These are phyloP conservation scores for Gopherus evgoodei DNA, from an alignment of 2,113 vertebrate genomes.

Conservation along the genomic window DNA sequence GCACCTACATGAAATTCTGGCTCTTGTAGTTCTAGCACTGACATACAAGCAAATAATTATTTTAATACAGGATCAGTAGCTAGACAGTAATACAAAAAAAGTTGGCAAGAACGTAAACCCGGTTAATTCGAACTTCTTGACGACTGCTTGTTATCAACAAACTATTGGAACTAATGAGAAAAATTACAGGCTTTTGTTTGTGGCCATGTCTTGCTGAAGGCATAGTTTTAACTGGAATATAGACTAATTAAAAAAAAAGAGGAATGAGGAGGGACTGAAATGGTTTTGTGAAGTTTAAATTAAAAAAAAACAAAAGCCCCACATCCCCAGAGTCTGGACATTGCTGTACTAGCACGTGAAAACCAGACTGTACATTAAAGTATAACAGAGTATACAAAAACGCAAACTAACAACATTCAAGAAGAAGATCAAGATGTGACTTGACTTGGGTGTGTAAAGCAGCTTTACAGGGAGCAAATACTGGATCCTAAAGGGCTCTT, in stretches of 20 bases:
- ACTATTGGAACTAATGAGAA: slow-evolving; percentile 28
- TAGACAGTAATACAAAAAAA: slow-evolving; percentile 72
- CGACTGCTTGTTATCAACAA: slow-evolving; percentile 75
- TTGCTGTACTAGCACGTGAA: not conserved
- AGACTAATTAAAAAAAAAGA: not conserved
- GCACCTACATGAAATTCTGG: slow-evolving; percentile 54
- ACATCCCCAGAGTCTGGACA: not conserved
- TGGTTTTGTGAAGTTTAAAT: not conserved
- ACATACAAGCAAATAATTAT: slow-evolving; percentile 57
- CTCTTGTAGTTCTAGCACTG: slow-evolving; percentile 35
- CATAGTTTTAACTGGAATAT: not conserved
- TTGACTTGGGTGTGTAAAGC: not conserved
- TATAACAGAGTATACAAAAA: slow-evolving; percentile 16
- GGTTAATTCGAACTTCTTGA: slow-evolving; percentile 57
- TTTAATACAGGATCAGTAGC: slow-evolving; percentile 71
- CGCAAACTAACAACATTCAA: not conserved
- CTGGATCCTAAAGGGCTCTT: rapidly evolving
- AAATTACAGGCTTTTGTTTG: slow-evolving; percentile 48
- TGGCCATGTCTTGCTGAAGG: not conserved
- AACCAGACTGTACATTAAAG: not conserved
- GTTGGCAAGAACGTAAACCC: slow-evolving; percentile 63
- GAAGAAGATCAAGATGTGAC: not conserved
- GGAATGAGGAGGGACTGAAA: not conserved
- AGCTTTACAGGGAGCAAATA: not conserved
- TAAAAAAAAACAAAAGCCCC: not conserved